Conservation (phyloP, 2,797 vertebrate genomes). For the Chanos chanos region DNA sequence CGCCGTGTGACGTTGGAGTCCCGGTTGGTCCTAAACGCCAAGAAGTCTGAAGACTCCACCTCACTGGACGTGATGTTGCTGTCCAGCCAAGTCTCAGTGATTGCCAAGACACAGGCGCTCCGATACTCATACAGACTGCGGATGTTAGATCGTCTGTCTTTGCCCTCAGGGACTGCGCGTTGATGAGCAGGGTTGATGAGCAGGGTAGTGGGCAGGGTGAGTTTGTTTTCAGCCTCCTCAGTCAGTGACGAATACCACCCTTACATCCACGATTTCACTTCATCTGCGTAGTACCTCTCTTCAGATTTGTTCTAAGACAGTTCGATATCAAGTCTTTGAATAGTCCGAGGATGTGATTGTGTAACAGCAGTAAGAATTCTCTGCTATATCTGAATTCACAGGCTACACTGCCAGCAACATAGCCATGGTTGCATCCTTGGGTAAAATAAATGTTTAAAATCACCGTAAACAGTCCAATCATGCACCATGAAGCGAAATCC, state of each 20-base stretch:
- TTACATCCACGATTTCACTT: background rate
- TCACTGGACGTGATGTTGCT: background rate
- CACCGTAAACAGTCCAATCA: too few relatives aligned
- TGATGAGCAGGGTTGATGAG: slow-evolving; percentile 9
- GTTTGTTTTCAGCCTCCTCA: slow-evolving; percentile 3
- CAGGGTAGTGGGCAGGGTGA: background rate
- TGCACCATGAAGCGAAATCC: too few relatives aligned
- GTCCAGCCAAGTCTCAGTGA: slow-evolving; percentile 18
- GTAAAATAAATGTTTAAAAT: too few relatives aligned
- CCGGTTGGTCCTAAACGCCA: slow-evolving; percentile 2
- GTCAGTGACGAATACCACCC: background rate
- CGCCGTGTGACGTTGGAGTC: slow-evolving; percentile 4
- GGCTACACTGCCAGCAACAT: too few relatives aligned
- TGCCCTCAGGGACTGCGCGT: slow-evolving; percentile 11
- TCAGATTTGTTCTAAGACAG: background rate
- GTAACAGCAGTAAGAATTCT: too few relatives aligned
- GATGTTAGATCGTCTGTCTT: slow-evolving; percentile 13
- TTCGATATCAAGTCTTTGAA: slow-evolving; percentile 2
- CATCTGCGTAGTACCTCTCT: background rate
- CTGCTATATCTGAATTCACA: too few relatives aligned
- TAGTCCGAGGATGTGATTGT: too few relatives aligned
- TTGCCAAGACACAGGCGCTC: slow-evolving; percentile 11
- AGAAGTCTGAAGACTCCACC: background rate
- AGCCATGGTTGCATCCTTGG: too few relatives aligned
- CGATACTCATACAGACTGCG: slow-evolving; percentile 2